Conservation (phyloP, 2,113 vertebrate species). For the Rhombomys opimus region DNA sequence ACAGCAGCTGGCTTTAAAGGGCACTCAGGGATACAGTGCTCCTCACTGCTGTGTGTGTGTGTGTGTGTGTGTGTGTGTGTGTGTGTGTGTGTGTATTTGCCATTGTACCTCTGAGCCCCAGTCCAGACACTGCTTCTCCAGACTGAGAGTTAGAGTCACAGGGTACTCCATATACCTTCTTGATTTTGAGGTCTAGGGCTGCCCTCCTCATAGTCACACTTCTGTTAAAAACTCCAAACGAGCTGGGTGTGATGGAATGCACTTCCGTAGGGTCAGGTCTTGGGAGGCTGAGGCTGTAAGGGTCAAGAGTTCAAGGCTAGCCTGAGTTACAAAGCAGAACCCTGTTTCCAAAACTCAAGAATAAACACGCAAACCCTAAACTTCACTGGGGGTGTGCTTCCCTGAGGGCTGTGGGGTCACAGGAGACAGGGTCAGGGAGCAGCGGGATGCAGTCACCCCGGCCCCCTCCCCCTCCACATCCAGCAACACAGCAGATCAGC, state of each 20-base stretch:
- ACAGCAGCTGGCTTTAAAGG: neutral
- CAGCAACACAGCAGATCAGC: no score
- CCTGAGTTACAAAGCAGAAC: neutral
- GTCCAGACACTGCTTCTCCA: fast-evolving
- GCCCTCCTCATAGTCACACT: neutral
- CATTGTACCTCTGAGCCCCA: neutral
- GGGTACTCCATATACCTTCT: neutral
- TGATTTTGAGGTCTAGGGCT: neutral
- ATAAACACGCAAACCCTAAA: neutral
- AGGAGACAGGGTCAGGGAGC: neutral
- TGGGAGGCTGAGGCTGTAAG: neutral
- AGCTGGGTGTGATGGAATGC: neutral
- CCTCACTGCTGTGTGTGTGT: neutral
- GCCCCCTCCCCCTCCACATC: no score
- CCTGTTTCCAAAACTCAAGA: neutral
- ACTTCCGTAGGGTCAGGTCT: neutral
- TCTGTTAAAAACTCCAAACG: neutral
- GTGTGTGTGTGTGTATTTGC: neutral
- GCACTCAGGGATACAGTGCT: neutral
- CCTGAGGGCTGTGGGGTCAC: neutral
- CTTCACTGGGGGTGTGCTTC: neutral
- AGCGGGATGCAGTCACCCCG: neutral
- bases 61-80: neutral
- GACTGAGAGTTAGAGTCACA: neutral
- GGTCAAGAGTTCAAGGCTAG: neutral